phyloP scores from a whole-genome alignment of 2,113 vertebrate species.

The Heterotis niloticus region DNA sequence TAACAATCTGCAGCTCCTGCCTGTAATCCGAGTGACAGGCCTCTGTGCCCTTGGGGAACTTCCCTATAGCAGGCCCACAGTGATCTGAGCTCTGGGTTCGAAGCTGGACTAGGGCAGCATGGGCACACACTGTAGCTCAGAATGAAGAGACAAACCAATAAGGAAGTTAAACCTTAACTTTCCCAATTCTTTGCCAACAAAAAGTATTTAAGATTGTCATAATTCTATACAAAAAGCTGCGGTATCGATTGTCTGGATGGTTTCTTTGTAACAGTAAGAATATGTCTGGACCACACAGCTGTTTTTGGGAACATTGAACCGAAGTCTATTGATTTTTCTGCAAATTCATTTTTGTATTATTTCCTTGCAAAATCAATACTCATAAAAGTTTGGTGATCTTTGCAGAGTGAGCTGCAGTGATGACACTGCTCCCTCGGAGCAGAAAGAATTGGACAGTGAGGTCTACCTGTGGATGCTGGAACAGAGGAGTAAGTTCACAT shows the following conservation, averaged over 20 bases:
- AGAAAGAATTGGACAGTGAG: too few relatives aligned
- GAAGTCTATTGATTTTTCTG: too few relatives aligned
- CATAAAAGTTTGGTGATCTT: too few relatives aligned
- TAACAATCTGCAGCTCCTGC: not conserved
- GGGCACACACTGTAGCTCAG: not conserved
- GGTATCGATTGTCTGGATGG: not conserved
- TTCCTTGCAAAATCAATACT: too few relatives aligned
- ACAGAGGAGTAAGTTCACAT: too few relatives aligned
- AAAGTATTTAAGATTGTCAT: not conserved
- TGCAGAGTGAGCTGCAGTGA: too few relatives aligned
- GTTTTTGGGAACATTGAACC: too few relatives aligned
- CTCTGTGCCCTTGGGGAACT: not conserved
- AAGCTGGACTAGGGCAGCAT: not conserved
- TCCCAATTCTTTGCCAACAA: too few relatives aligned
- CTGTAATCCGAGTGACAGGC: constrained; percentile 16
- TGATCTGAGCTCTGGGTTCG: constrained; percentile 12
- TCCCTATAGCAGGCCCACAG: constrained; percentile 9
- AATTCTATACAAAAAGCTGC: not conserved
- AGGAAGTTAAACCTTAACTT: not conserved
- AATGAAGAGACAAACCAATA: not conserved
- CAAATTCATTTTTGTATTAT: too few relatives aligned
- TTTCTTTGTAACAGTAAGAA: not conserved
- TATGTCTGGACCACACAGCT: too few relatives aligned
- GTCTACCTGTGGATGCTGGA: too few relatives aligned
- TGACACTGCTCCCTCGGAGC: too few relatives aligned